phyloP scores from a whole-genome alignment of 2,888 invertebrate species.

The Encarsia formosa region DNA sequence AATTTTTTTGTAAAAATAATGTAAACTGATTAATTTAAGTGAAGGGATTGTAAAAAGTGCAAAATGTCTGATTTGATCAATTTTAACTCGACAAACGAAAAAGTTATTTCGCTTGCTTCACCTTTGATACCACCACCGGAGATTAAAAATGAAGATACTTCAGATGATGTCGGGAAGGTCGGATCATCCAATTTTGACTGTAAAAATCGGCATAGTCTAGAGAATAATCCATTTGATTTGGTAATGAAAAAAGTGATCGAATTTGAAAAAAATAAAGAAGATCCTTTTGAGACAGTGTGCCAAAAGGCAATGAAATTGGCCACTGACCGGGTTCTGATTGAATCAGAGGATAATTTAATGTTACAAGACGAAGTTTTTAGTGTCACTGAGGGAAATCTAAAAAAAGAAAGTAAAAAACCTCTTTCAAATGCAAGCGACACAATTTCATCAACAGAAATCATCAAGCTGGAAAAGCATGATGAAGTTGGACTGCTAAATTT shows the following conservation, averaged over 20 bases:
- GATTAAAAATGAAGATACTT: background rate
- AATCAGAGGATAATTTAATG: no score
- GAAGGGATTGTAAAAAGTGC: no score
- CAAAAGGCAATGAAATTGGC: constrained; percentile 33
- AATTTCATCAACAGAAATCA: no score
- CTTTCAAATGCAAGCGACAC: no score
- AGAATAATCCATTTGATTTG: constrained; percentile 46
- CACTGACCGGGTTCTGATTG: no score
- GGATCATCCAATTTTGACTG: background rate
- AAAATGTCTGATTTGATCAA: constrained; percentile 45
- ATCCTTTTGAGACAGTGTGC: constrained; percentile 43
- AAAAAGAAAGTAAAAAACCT: no score
- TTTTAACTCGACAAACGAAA: constrained; percentile 37
- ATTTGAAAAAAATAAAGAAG: constrained; percentile 40
- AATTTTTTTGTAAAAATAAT: no score
- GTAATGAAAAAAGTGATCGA: constrained; percentile 39
- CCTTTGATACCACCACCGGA: constrained; percentile 31
- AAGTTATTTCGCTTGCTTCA: constrained; percentile 32
- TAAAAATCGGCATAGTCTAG: constrained; percentile 33
- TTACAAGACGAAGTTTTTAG: no score
- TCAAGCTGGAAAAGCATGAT: no score
- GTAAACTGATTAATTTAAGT: no score
- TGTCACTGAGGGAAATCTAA: no score
- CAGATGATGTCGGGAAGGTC: constrained; percentile 2
- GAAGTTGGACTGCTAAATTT: no score